Evolutionary conservation across 2,797 vertebrate species (phyloP), one percentile per base, ranked within the genome.

Genomic region (Gobionotothen gibberifrons): DNA sequence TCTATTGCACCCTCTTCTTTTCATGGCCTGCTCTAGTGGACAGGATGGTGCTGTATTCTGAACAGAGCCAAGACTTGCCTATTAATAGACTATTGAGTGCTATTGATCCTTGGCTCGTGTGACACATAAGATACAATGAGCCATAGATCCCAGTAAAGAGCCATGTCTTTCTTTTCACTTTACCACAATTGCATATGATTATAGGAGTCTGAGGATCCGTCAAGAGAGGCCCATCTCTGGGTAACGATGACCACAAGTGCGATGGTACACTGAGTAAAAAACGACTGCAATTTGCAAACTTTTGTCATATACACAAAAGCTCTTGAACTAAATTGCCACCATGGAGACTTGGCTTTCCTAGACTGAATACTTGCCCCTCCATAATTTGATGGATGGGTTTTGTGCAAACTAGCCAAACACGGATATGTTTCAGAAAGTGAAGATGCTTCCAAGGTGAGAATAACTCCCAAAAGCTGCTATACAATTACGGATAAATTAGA

Each of bases 51-150:
- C 93, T 92, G 82, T 85, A 83, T 85, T 88, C 93, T 91, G 90
- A 93, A 90, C 92, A 80, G 85, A 91, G 91, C 85, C 90, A 74
- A 80, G 87, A 87, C 92, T 88, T 78, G 88, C 87, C 93, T 95
- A 95, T 95, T 95, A 95, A 95, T 96, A 95, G 94, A 93, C 92
- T 96, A 96, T 96, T 93, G 95, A 95, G 93, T 91, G 82, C 75
- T 93, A 95, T 95, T 88, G 95, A 95, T 94, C 90, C 84, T 76
- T 86, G 91, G 92, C 94, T 94, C 88, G 52, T 91, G 92, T 94
- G 93, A 94, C 94, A 94, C 93, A 87, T 83, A 86, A 92, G 94
- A 93, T 94, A 95, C 94, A 95, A 95, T 94, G 92, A 93, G 92
- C 92, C 93, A 94, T 94, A 90, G 93, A 94, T 94, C 93, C 90